Evolutionary conservation across 35 echinoderm and acorn worm genomes (phyloP), one percentile per base, ranked within the genome.

Genomic region (Lytechinus variegatus): DNA sequence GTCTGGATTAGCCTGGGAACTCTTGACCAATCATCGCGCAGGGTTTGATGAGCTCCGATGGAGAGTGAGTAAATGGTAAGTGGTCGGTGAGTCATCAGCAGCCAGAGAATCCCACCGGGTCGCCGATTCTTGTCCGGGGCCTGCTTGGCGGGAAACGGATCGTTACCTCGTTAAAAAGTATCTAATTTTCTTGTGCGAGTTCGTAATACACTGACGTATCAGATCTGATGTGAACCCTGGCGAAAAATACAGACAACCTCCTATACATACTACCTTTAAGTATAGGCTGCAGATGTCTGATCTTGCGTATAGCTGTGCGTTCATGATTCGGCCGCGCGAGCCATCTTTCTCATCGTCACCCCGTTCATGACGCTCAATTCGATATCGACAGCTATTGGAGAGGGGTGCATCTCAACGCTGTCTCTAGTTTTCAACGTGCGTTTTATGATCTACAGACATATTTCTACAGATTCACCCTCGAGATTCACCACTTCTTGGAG

Each of bases 81-180:
- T 44, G 88, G 88, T 12, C 9, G 12, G 88, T 90, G 88, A 90
- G 88, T 90, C 88, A 90, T 90, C 28, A 10, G 3, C 52, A 4
- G 88, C n/a, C 28, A 79, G 88, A 44, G 88, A 90, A 52, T 54
- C 52, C 88, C 88, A 24, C 16, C 88, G 88, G 88, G 88, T 90
- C 10, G 29, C 8, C 16, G 88, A 90, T 44, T 90, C 88, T 44
- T 90, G 52, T 90, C 88, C 88, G 52, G 66, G 66, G 19, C 66
- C 66, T 79, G 52, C 88, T 54, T 54, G 88, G 88, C 88, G 88
- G 88, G 88, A 90, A 90, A 54, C 88, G 52, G 88, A 54, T 90
- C 52, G 88, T 90, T 90, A 90, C 16, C 88, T 90, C 88, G 88
- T 90, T 90, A 90, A 90, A 44, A 90, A 79, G 66, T 79, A 79